Conservation (phyloP, 1,140 invertebrate species). For the Hirudo medicinalis region DNA sequence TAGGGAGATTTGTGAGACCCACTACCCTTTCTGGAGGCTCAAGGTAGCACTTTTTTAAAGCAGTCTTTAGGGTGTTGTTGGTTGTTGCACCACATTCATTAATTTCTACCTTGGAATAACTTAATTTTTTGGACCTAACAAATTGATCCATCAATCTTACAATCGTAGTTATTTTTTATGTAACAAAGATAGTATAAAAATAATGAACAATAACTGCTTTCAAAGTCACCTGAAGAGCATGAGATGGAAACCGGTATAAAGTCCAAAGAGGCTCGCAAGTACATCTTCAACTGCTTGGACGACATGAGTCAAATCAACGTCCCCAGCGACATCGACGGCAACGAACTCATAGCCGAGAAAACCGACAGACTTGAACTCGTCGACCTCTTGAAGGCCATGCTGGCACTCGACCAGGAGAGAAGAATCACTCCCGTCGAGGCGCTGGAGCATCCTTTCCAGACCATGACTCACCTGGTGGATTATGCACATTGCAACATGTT, state of each 20-base stretch:
- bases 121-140: background rate
- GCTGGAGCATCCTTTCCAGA: slow-evolving; percentile 84
- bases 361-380: slow-evolving; percentile 90
- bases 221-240: slow-evolving; percentile 85
- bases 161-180: background rate
- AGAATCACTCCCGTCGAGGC: slow-evolving; percentile 88
- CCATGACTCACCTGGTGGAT: slow-evolving; percentile 78
- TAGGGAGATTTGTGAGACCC: slow-evolving; percentile 84
- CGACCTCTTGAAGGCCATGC: slow-evolving; percentile 87
- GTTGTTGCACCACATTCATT: too few relatives aligned
- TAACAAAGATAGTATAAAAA: background rate
- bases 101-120: background rate
- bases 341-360: slow-evolving; percentile 85
- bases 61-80: too few relatives aligned
- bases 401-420: slow-evolving; percentile 91
- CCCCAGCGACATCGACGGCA: slow-evolving; percentile 85
- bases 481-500: slow-evolving; percentile 86
- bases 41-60: slow-evolving; percentile 49
- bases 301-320: slow-evolving; percentile 97
- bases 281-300: slow-evolving; percentile 98
- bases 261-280: slow-evolving; percentile 97
- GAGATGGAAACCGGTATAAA: slow-evolving; percentile 94
- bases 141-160: background rate
- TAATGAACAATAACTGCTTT: background rate
- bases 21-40: slow-evolving; percentile 91